phyloP scores from a whole-genome alignment of 2,888 invertebrate genomes.

The Hermaeophaga mercurialis region DNA sequence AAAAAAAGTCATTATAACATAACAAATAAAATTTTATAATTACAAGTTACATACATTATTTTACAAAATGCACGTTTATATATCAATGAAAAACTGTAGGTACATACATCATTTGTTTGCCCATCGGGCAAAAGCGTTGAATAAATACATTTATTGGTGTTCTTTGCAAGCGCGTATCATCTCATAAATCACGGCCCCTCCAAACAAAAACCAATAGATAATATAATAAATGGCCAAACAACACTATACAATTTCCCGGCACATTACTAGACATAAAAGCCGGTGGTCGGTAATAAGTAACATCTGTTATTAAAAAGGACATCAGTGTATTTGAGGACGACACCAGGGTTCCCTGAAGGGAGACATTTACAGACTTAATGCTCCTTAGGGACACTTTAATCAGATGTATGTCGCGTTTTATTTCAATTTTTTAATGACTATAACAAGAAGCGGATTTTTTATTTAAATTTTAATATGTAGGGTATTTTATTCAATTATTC shows the following conservation, averaged over 20 bases:
- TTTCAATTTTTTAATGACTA: too few relatives aligned
- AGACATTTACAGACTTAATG: not conserved
- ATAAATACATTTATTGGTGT: conserved; percentile 45
- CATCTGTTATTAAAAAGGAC: conserved; percentile 57
- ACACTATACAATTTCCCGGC: conserved; percentile 57
- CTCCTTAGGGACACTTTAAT: not conserved
- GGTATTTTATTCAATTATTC: too few relatives aligned
- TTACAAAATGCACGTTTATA: too few relatives aligned
- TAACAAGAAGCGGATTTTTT: too few relatives aligned
- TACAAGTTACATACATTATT: too few relatives aligned
- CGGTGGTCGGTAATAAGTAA: conserved; percentile 52
- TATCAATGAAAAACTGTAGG: too few relatives aligned
- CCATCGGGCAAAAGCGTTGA: conserved; percentile 40
- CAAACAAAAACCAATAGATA: conserved; percentile 53
- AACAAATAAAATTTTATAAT: too few relatives aligned
- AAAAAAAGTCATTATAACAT: too few relatives aligned
- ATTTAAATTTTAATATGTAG: too few relatives aligned
- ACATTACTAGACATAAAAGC: conserved; percentile 55
- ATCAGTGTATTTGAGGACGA: conserved; percentile 24
- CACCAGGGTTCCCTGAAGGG: not conserved
- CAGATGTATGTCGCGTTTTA: too few relatives aligned
- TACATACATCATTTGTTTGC: too few relatives aligned
- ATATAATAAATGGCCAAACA: conserved; percentile 57
- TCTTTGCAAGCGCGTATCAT: conserved; percentile 36
- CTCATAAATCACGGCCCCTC: conserved; percentile 50